phyloP scores from a whole-genome alignment of 2,113 vertebrate species.

The Elephas maximus region DNA sequence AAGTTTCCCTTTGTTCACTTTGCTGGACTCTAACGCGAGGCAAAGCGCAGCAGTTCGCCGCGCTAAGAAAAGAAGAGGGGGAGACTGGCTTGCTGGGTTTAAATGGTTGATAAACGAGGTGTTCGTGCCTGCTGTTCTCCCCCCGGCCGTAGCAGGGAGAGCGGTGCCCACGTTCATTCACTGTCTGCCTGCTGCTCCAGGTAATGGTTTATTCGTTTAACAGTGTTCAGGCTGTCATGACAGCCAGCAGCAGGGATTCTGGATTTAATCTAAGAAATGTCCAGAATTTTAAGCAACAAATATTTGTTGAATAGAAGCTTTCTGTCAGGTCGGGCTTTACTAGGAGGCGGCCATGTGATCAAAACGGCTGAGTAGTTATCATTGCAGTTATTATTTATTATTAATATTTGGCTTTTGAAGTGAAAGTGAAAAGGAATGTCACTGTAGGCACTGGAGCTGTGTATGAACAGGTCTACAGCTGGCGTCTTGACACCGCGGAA shows the following conservation, averaged over 20 bases:
- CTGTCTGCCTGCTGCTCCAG: neutral
- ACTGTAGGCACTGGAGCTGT: neutral
- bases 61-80: neutral
- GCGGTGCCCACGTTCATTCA: neutral
- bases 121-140: neutral
- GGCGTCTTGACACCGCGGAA: neutral
- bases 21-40: slow-evolving; percentile 51
- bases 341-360: neutral
- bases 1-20: slow-evolving; percentile 76
- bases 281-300: neutral
- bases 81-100: neutral
- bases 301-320: slow-evolving; percentile 18
- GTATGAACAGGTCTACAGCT: neutral
- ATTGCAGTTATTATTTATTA: neutral
- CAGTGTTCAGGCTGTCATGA: slow-evolving; percentile 51
- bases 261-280: slow-evolving; percentile 2
- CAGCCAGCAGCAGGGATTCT: neutral
- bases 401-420: slow-evolving; percentile 15
- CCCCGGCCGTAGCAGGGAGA: neutral
- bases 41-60: neutral
- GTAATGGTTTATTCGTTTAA: slow-evolving; percentile 4
- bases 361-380: neutral
- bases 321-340: neutral
- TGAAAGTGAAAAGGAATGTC: neutral
- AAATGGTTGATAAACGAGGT: neutral